A percentile compares a stretch with the other conserved stretches of the same genome.
Evolutionary conservation across 2,797 vertebrate genomes (phyloP).

Genomic region (Pseudochaenichthys georgianus): DNA sequence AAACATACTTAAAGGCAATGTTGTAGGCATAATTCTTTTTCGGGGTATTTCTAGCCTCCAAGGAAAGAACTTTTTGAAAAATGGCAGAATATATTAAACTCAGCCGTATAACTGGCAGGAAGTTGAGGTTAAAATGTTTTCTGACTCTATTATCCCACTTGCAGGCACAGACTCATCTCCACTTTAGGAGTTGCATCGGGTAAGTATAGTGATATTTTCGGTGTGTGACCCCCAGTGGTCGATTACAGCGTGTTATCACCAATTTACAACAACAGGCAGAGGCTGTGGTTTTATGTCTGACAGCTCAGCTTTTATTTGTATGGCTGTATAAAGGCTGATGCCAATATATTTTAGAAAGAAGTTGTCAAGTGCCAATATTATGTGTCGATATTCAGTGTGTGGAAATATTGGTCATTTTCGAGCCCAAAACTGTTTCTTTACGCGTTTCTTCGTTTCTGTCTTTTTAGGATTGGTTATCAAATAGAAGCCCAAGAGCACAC

Average conservation of each 20-base stretch:
- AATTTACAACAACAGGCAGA: constrained; percentile 50
- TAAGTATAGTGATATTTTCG: constrained; percentile 26
- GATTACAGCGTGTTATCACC: constrained; percentile 49
- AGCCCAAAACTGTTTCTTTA: background rate
- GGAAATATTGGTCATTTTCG: constrained; percentile 22
- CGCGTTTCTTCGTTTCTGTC: constrained; percentile 5
- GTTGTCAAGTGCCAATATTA: constrained; percentile 30
- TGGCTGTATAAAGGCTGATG: constrained; percentile 30
- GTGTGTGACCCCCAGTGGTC: constrained; percentile 31
- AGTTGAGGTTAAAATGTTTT: constrained; percentile 5
- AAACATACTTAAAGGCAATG: no score
- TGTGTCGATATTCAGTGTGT: constrained; percentile 22
- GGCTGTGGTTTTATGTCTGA: constrained; percentile 56
- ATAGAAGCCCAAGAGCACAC: background rate
- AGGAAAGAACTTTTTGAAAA: background rate
- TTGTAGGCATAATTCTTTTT: no score
- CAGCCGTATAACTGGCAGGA: background rate
- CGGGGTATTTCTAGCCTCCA: no score
- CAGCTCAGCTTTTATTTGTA: constrained; percentile 64
- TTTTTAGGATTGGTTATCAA: background rate
- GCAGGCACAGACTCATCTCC: background rate
- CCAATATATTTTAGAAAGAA: constrained; percentile 37
- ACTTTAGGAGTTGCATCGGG: background rate
- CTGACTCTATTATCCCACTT: constrained; percentile 1
- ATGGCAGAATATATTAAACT: constrained; percentile 11